Evolutionary conservation across 2,888 invertebrate genomes (phyloP).

Genomic region (Lymantria dispar): DNA sequence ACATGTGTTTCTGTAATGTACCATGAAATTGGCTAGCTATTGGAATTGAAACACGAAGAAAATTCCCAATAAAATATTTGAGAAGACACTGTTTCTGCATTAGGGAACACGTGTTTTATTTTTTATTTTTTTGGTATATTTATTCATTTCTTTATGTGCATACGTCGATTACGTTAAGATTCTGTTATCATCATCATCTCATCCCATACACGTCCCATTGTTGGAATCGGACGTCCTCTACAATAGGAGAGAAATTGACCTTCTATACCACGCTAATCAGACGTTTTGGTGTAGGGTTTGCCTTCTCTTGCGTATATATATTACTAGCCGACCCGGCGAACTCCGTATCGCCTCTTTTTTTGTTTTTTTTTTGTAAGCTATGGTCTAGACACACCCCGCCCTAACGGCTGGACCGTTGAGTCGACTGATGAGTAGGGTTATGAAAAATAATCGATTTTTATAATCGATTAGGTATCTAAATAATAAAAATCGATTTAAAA

Average conservation of each 20-base stretch:
- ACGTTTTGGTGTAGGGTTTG: neutral
- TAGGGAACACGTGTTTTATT: neutral
- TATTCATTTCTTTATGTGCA: neutral
- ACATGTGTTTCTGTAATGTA: conserved; percentile 40
- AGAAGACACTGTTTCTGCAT: conserved; percentile 21
- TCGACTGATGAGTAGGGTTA: too few relatives aligned
- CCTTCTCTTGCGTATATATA: too few relatives aligned
- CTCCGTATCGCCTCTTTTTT: too few relatives aligned
- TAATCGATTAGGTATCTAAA: too few relatives aligned
- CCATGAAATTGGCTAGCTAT: conserved; percentile 44
- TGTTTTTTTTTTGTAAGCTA: too few relatives aligned
- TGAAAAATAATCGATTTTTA: too few relatives aligned
- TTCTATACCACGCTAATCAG: neutral
- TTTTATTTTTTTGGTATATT: neutral
- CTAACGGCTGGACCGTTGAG: too few relatives aligned
- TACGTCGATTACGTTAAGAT: too few relatives aligned
- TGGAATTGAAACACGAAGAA: conserved; percentile 35
- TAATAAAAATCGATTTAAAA: too few relatives aligned
- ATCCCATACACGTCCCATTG: neutral
- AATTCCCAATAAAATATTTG: conserved; percentile 28
- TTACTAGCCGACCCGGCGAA: too few relatives aligned
- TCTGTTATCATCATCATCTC: too few relatives aligned
- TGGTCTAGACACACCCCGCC: too few relatives aligned
- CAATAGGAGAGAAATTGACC: neutral
- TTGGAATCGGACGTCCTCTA: neutral